Percentiles rank a stretch among this genome's conserved stretches.
phyloP scores from a whole-genome alignment of 2,888 invertebrate genomes.

The Ametastegia equiseti region DNA sequence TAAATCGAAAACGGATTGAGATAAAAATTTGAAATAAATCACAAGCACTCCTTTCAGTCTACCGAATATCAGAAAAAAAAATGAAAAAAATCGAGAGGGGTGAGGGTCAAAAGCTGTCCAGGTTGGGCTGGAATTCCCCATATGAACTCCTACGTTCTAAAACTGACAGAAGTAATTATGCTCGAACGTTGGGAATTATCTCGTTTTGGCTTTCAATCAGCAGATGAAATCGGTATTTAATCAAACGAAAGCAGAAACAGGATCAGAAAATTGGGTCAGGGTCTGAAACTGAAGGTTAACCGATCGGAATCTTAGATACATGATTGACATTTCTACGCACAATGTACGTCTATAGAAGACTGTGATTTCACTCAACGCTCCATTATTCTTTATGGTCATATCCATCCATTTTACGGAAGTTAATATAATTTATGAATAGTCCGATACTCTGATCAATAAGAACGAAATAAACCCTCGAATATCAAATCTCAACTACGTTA shows the following conservation, averaged over 20 bases:
- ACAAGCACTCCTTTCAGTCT: too few species aligned
- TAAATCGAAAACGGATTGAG: too few species aligned
- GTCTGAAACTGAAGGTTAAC: constrained; percentile 17
- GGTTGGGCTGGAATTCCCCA: too few species aligned
- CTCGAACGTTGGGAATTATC: constrained; percentile 2
- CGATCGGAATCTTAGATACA: not conserved
- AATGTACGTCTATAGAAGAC: not conserved
- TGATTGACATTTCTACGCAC: constrained; percentile 6
- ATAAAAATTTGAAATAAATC: too few species aligned
- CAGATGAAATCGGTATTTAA: constrained; percentile 38
- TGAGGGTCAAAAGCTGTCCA: too few species aligned
- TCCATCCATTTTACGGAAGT: not conserved
- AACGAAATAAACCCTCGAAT: not conserved
- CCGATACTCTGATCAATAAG: not conserved
- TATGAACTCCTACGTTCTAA: not conserved
- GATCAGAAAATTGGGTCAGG: constrained; percentile 39
- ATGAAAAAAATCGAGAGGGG: too few species aligned
- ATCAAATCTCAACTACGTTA: not conserved
- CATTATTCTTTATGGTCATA: not conserved
- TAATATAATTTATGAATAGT: too few species aligned
- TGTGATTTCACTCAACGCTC: constrained; percentile 5
- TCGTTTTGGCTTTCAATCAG: constrained; percentile 30
- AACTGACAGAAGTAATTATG: constrained; percentile 43
- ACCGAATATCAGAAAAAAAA: too few species aligned
- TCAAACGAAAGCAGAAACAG: constrained; percentile 33